These are phyloP conservation scores for Xiphydria camelus DNA, from an alignment of 2,888 invertebrate species.

Conservation along the genomic window DNA sequence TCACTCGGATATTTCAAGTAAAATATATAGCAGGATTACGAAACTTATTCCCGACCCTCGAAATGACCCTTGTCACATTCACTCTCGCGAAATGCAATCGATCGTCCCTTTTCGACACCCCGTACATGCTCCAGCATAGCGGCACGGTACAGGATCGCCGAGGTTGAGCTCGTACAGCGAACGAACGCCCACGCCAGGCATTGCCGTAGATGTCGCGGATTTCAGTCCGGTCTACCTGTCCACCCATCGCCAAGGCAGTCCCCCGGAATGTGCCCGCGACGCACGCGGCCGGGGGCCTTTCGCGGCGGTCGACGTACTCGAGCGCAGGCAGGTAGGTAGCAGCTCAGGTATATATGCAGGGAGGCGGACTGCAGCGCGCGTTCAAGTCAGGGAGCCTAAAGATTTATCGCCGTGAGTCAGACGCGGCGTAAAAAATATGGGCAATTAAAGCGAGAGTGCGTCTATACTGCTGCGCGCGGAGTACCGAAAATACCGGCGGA, in stretches of 20 bases:
- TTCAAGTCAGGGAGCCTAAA: conserved; percentile 21
- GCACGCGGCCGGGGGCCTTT: neutral
- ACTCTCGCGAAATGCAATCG: no score
- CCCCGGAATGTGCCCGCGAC: neutral
- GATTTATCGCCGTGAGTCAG: conserved; percentile 32
- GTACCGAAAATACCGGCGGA: no score
- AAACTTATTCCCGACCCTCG: no score
- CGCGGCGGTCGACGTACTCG: conserved; percentile 7
- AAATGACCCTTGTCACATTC: no score
- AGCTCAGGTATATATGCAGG: neutral
- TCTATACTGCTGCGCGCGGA: no score
- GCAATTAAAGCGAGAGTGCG: conserved; percentile 31
- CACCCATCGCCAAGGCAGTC: neutral
- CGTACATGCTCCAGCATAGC: no score
- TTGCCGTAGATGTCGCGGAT: conserved; percentile 5
- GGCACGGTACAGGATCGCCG: no score
- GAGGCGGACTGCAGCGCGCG: neutral
- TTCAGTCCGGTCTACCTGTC: neutral
- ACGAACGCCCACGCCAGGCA: conserved; percentile 4
- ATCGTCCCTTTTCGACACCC: no score
- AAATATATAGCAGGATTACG: no score
- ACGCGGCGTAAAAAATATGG: conserved; percentile 31
- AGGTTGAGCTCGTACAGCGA: no score
- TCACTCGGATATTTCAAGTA: no score
- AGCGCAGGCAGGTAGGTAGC: neutral